Base-by-base conservation (phyloP, 2,888 invertebrate species). In the Rhagonycha lutea region DNA sequence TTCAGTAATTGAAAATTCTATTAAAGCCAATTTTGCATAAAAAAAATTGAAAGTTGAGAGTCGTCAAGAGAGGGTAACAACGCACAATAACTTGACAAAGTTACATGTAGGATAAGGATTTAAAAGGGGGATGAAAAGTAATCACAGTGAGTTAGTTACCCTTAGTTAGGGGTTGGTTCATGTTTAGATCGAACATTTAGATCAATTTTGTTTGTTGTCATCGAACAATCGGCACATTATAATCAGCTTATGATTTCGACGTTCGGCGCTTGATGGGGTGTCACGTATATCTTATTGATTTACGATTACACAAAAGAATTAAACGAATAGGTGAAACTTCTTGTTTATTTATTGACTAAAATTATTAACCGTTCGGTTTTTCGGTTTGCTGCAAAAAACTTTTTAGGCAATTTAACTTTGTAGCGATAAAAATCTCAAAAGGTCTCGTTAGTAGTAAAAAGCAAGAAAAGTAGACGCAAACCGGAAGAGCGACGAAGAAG, bases 151-250 rank as follows among this genome's bases (percentile, higher is more conserved):
- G 86, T 84, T 83, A 80, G 84, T 84, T 82, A 82, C 84, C 85
- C 84, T 83, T 82, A 80, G 83, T 83, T 81, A 78, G 78, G 84
- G 84, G 85, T 83, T 82, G 83, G 84, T 85, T 86, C 87, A 86
- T 86, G 86, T 87, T 87, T 87, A 87, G 87, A 87, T 87, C 85
- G 85, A 84, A 86, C 87, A 86, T 87, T 87, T 87, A 86, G 87
- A 87, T 87, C 87, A 87, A 87, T 87, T 87, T 85, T 86, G 87
- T 87, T 87, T 87, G 87, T 86, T 86, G 87, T 87, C 85, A 86
- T 86, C 85, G 85, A 85, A 87, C 87, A 87, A 87, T 87, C 85
- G 87, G 84, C 81, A 86, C 85, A 85, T 87, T 86, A 87, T 87
- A 87, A 87, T 86, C 86, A 84, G 81, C 83, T 83, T 84, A 86